A percentile compares a stretch with the other conserved stretches of the same genome.
These are phyloP conservation scores for Pyrrhosoma nymphula DNA, from an alignment of 2,888 invertebrate genomes.

Conservation along the genomic window DNA sequence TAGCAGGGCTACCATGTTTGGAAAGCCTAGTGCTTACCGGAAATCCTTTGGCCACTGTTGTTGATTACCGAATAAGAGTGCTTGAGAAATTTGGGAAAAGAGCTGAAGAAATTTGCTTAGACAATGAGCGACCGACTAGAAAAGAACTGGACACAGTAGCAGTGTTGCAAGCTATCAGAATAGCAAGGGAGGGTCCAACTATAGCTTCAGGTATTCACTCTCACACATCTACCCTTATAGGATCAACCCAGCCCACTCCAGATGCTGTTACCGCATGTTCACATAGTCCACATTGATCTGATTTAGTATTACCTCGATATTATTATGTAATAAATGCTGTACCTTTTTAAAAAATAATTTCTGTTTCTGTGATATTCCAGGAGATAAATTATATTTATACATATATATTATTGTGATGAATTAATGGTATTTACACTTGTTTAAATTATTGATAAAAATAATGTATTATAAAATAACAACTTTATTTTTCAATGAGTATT, in stretches of 20 bases:
- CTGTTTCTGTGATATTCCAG: constrained; percentile 53
- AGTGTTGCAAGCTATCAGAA: constrained; percentile 91
- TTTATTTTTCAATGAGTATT: constrained; percentile 66
- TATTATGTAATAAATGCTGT: background rate
- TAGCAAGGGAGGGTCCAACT: constrained; percentile 86
- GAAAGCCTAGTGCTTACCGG: constrained; percentile 93
- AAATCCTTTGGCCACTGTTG: constrained; percentile 91
- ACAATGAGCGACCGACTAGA: constrained; percentile 92
- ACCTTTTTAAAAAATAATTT: background rate
- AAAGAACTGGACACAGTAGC: constrained; percentile 95
- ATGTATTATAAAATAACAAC: constrained; percentile 56
- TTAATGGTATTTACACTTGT: constrained; percentile 9
- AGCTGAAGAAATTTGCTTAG: constrained; percentile 90
- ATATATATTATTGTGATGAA: constrained; percentile 26
- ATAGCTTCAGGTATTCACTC: constrained; percentile 78
- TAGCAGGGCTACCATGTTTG: constrained; percentile 91
- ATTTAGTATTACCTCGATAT: background rate
- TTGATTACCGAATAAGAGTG: constrained; percentile 95
- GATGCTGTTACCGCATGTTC: constrained; percentile 50
- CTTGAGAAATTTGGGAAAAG: constrained; percentile 92
- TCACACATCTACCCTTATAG: constrained; percentile 68
- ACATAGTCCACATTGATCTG: constrained; percentile 47
- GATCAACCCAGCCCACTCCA: constrained; percentile 48
- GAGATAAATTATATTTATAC: constrained; percentile 23
- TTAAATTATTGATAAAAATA: constrained; percentile 46